Percentiles rank a stretch among this genome's conserved stretches.
Evolutionary conservation across 2,888 invertebrate genomes (phyloP).

Genomic region (Napeogenes inachia): DNA sequence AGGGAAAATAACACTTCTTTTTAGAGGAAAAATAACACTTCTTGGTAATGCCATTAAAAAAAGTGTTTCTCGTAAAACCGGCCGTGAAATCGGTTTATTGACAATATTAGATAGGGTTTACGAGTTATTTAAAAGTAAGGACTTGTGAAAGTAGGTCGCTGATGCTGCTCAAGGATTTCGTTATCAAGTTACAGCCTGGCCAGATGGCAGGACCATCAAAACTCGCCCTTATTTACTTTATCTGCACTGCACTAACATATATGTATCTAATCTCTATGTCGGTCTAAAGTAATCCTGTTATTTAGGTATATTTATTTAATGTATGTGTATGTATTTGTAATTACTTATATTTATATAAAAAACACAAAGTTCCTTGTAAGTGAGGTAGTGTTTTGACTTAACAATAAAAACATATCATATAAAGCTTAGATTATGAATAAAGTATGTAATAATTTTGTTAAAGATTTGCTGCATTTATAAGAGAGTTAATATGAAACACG

Average conservation of each 20-base stretch:
- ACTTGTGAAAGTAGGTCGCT: constrained; percentile 45
- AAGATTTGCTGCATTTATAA: no score
- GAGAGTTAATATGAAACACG: no score
- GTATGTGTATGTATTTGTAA: not conserved
- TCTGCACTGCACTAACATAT: not conserved
- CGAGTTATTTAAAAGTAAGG: constrained; percentile 50
- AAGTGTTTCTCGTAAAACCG: constrained; percentile 30
- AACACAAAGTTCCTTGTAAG: not conserved
- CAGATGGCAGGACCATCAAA: constrained; percentile 10
- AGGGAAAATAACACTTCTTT: no score
- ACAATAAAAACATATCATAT: no score
- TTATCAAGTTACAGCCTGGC: constrained; percentile 19
- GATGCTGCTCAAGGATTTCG: constrained; percentile 39
- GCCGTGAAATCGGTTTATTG: constrained; percentile 38
- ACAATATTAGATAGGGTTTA: constrained; percentile 52
- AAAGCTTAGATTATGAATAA: no score
- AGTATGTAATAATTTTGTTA: no score
- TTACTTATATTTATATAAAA: constrained; percentile 1
- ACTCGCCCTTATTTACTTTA: constrained; percentile 6
- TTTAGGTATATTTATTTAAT: no score
- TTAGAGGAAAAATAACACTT: no score
- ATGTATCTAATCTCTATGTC: not conserved
- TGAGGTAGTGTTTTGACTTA: not conserved
- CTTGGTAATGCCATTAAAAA: constrained; percentile 17
- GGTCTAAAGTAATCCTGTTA: no score